Evolutionary conservation across 2,797 vertebrate species (phyloP).

Genomic region (Mionectes olivaceus): DNA sequence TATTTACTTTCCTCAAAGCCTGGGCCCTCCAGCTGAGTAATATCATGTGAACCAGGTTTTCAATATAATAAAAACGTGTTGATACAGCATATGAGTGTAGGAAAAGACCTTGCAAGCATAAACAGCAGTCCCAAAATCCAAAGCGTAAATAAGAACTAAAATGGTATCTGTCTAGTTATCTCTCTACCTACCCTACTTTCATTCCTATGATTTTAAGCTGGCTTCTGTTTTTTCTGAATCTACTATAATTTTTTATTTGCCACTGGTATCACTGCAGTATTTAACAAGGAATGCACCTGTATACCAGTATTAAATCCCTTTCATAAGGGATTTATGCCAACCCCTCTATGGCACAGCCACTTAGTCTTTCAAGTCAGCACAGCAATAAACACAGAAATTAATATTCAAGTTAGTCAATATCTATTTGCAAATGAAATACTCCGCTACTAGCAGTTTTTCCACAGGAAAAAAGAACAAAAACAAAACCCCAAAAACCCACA

Average conservation of each 20-base stretch:
- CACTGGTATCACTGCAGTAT: background rate
- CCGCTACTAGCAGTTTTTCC: background rate
- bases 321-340: background rate
- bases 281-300: background rate
- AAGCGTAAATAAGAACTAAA: background rate
- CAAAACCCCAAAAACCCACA: background rate
- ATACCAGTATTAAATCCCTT: background rate
- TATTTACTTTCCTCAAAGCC: conserved; percentile 3
- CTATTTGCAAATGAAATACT: background rate
- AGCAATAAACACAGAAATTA: background rate
- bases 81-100: background rate
- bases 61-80: background rate
- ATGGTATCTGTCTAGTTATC: background rate
- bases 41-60: background rate
- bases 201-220: background rate
- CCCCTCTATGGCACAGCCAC: accelerated
- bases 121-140: background rate
- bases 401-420: background rate
- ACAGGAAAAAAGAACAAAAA: background rate
- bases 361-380: background rate
- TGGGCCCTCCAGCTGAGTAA: background rate
- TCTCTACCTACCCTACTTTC: background rate
- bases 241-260: background rate
- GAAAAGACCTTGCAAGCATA: background rate
- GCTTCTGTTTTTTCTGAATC: background rate